A percentile compares a stretch with the other conserved stretches of the same genome.
phyloP scores from a whole-genome alignment of 1,140 invertebrate species.

The Chironomus striatipennis region DNA sequence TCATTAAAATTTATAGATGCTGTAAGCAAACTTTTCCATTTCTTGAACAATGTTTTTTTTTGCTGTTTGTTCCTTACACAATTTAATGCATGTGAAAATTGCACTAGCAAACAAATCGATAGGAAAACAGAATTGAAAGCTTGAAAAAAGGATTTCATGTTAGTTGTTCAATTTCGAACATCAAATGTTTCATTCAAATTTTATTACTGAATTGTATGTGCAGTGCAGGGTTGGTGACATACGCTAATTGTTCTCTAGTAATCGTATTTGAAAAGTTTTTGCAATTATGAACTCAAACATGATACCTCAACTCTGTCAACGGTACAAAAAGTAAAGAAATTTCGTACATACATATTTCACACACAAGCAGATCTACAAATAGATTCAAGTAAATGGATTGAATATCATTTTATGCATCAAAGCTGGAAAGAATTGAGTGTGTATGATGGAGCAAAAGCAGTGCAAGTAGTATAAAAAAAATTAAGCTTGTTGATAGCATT shows the following conservation, averaged over 20 bases:
- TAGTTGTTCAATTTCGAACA: not conserved
- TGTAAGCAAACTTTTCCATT: slow-evolving; percentile 1
- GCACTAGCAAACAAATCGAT: not conserved
- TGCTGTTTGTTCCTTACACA: not conserved
- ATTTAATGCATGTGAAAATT: not conserved
- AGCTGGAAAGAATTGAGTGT: not conserved
- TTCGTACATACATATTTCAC: no score
- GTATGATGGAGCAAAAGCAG: no score
- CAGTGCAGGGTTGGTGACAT: no score
- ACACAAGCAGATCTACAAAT: not conserved
- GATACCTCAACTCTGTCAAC: no score
- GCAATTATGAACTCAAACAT: no score
- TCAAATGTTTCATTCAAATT: not conserved
- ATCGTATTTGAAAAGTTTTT: no score
- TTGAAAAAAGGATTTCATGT: not conserved
- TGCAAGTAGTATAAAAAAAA: not conserved
- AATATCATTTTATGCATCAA: not conserved
- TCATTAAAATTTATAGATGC: slow-evolving; percentile 14
- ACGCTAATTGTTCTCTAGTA: no score
- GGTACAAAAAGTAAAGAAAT: no score
- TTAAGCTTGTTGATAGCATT: not conserved
- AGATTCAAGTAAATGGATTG: not conserved
- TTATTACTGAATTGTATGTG: not conserved
- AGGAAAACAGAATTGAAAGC: not conserved
- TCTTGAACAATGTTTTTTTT: not conserved